These are phyloP conservation scores for Exephanes ischioxanthus DNA, from an alignment of 2,888 invertebrate species.

Conservation along the genomic window DNA sequence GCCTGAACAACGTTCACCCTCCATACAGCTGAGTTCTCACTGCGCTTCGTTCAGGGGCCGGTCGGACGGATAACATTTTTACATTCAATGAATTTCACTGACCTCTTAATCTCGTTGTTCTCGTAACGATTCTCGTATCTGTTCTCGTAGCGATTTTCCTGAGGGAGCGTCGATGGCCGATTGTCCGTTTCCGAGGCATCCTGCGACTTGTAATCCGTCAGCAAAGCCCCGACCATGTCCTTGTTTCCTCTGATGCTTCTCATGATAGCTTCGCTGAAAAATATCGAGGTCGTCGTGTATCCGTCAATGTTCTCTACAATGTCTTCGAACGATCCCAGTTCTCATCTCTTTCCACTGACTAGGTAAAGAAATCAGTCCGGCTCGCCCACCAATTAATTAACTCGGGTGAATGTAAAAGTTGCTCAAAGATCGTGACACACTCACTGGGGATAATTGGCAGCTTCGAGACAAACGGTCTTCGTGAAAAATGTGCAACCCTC, in stretches of 20 bases:
- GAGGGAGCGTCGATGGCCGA: constrained; percentile 84
- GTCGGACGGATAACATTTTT: constrained; percentile 31
- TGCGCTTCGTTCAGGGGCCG: constrained; percentile 1
- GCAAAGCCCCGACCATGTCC: constrained; percentile 89
- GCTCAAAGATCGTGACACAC: constrained; percentile 78
- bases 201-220: constrained; percentile 89
- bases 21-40: constrained; percentile 33
- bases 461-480: constrained; percentile 90
- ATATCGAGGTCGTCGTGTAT: constrained; percentile 3
- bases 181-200: constrained; percentile 87
- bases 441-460: constrained; percentile 92
- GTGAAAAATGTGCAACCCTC: constrained; percentile 89
- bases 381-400: constrained; percentile 4
- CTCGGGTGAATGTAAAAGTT: background rate
- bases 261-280: constrained; percentile 88
- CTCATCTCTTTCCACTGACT: background rate
- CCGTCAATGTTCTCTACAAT: background rate
- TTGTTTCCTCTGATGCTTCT: constrained; percentile 89
- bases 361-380: constrained; percentile 7
- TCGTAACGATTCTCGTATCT: constrained; percentile 76
- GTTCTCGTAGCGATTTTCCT: constrained; percentile 72
- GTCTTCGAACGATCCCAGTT: background rate
- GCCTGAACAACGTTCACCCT: constrained; percentile 52
- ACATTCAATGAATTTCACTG: constrained; percentile 50
- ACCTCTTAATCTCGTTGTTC: constrained; percentile 83